These are phyloP conservation scores for Alviniconcha strummeri DNA, from an alignment of 2,888 invertebrate genomes.

Conservation along the genomic window DNA sequence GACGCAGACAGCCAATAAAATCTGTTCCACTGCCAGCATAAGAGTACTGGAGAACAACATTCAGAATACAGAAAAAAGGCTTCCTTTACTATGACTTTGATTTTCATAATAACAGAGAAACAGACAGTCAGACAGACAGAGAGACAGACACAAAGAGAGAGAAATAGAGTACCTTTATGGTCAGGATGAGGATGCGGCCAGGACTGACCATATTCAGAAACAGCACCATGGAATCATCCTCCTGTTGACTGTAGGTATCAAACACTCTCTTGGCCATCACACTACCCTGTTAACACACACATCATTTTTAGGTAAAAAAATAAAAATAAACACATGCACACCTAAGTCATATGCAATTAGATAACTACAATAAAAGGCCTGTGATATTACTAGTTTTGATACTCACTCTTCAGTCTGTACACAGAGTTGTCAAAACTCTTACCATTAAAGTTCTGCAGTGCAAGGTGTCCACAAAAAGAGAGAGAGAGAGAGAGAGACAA, in stretches of 20 bases:
- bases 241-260: constrained; percentile 78
- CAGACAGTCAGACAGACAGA: neutral
- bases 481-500: neutral
- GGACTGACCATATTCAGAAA: constrained; percentile 78
- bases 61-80: too few relatives aligned
- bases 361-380: too few relatives aligned
- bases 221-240: constrained; percentile 79
- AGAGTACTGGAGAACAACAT: too few relatives aligned
- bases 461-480: neutral
- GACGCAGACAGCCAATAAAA: too few relatives aligned
- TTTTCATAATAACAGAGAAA: neutral
- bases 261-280: constrained; percentile 79
- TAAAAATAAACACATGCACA: neutral
- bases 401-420: too few relatives aligned
- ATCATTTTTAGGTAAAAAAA: too few relatives aligned
- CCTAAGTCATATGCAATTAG: neutral
- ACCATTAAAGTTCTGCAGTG: too few relatives aligned
- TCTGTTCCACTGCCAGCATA: too few relatives aligned
- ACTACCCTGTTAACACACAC: constrained; percentile 61
- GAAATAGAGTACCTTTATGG: constrained; percentile 76
- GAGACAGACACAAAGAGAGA: neutral
- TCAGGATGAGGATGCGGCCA: constrained; percentile 77
- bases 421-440: too few relatives aligned
- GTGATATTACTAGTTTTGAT: too few relatives aligned
- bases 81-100: neutral